Conservation (phyloP, 2,113 vertebrate genomes). For the Gulo gulo region DNA sequence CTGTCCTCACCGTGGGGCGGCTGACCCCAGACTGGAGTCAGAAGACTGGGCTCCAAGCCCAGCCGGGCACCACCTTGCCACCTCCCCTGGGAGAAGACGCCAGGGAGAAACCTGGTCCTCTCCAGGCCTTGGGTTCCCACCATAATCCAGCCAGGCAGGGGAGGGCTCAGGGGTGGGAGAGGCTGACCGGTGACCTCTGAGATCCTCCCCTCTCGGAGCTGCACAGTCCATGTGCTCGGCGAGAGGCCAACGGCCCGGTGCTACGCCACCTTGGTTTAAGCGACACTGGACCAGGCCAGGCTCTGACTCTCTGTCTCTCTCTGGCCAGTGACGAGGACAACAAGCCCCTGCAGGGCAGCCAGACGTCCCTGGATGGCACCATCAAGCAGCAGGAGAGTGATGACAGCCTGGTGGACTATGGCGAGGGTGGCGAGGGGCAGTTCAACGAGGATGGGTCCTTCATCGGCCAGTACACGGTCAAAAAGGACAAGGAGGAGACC, state of each 20-base stretch:
- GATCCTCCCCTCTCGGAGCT: not conserved
- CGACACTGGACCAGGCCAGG: not conserved
- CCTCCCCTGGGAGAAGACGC: not conserved
- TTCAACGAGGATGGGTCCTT: constrained; percentile 99
- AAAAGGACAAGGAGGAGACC: constrained; percentile 99
- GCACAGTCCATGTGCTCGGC: not conserved
- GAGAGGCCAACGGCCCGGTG: not conserved
- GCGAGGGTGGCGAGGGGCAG: constrained; percentile 96
- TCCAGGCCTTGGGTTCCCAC: not conserved
- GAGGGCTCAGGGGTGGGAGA: too few relatives aligned
- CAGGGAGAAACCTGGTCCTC: not conserved
- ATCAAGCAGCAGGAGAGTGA: constrained; percentile 97
- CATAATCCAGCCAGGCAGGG: not conserved
- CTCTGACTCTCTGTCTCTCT: constrained; percentile 56
- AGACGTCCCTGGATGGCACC: constrained; percentile 95
- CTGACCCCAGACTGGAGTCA: not conserved
- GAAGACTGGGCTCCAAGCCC: too few relatives aligned
- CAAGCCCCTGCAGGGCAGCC: constrained; percentile 97
- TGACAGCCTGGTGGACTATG: constrained; percentile 98
- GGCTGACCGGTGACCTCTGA: not conserved
- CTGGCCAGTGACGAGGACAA: constrained; percentile 96
- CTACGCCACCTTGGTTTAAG: fast-evolving
- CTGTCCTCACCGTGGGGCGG: not conserved
- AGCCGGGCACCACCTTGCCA: not conserved
- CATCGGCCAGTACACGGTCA: constrained; percentile 99